These are phyloP conservation scores for Oplegnathus fasciatus DNA, from an alignment of 2,113 vertebrate genomes.

Conservation along the genomic window DNA sequence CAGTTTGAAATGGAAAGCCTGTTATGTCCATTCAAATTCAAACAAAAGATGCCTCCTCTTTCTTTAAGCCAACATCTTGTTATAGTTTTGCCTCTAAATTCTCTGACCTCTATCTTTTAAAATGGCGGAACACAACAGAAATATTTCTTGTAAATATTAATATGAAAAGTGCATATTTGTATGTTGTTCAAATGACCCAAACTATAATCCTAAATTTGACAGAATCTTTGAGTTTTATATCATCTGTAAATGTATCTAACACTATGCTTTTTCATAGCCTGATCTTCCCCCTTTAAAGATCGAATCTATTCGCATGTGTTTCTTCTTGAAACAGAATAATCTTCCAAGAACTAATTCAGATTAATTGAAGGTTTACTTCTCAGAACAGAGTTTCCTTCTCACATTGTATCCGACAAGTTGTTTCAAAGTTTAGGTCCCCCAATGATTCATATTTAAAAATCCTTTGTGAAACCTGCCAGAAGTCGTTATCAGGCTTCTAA, in stretches of 20 bases:
- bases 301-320: not conserved
- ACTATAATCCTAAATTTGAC: not conserved
- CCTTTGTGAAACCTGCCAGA: constrained; percentile 6
- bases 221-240: not conserved
- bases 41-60: not conserved
- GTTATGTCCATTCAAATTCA: not conserved
- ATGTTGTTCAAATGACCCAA: not conserved
- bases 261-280: not conserved
- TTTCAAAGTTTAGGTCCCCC: not conserved
- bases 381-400: not conserved
- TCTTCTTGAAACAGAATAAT: not conserved
- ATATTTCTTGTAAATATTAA: no score
- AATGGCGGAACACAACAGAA: not conserved
- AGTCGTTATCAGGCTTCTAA: constrained; percentile 12
- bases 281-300: not conserved
- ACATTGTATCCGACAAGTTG: not conserved
- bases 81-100: not conserved
- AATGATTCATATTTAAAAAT: not conserved
- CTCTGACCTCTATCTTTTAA: not conserved
- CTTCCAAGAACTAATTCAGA: not conserved
- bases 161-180: not conserved
- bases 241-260: not conserved
- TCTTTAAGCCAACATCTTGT: not conserved
- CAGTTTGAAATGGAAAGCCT: not conserved
- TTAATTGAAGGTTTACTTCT: not conserved